Evolutionary conservation across 2,888 invertebrate species (phyloP).

Genomic region (Reticulitermes lucifugus): DNA sequence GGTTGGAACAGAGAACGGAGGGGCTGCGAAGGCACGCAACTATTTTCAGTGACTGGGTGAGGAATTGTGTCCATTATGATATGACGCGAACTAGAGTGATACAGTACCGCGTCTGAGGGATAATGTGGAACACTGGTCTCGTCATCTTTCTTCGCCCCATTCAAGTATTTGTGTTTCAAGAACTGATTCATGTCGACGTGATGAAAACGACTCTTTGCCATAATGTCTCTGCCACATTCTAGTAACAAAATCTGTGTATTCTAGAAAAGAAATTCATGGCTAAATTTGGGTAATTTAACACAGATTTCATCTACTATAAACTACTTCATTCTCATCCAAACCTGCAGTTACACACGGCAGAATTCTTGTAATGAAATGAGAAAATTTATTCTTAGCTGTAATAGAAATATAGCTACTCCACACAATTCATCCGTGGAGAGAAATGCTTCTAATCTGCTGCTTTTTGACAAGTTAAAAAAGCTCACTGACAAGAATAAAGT

Average conservation of each 20-base stretch:
- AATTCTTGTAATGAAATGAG: no score
- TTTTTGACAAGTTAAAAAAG: no score
- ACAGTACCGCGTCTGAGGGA: neutral
- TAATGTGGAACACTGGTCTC: slow-evolving; percentile 1
- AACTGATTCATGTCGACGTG: neutral
- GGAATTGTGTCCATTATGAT: neutral
- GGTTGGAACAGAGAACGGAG: neutral
- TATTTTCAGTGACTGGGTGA: neutral
- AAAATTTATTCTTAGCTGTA: no score
- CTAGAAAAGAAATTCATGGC: neutral
- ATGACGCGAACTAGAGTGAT: slow-evolving; percentile 7
- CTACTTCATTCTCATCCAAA: neutral
- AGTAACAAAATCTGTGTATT: neutral
- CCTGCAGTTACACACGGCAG: no score
- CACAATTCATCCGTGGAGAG: no score
- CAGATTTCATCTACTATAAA: neutral
- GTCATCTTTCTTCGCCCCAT: neutral
- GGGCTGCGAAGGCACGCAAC: neutral
- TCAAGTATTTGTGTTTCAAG: neutral
- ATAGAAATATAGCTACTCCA: no score
- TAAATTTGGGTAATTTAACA: no score
- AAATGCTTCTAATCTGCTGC: no score
- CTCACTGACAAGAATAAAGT: no score
- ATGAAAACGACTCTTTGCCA: neutral
- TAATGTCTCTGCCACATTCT: neutral